These are phyloP conservation scores for cattle (Bos taurus) DNA, from an alignment of 2,113 vertebrate genomes.

Conservation along the genomic window ARS-UCD2.0 NC_037337.1:85092001-85092500, in stretches of 20 bases:
- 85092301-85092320: constrained; percentile 17
- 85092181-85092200: constrained; percentile 6
- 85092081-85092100: neutral
- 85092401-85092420: neutral
- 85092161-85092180: neutral
- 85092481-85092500: neutral
- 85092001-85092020: neutral
- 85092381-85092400: neutral
- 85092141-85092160: neutral
- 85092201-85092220: constrained; percentile 30
- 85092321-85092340: constrained; percentile 5
- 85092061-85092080: neutral
- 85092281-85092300: neutral
- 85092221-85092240: constrained; percentile 4
- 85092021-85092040: neutral
- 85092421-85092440: neutral
- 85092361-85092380: constrained; percentile 3
- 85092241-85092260: neutral
- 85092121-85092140: neutral
- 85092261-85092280: neutral
- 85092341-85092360: constrained; percentile 26
- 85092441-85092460: neutral
- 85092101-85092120: neutral
- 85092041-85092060: constrained; percentile 20
- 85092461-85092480: constrained; percentile 19